phyloP scores from a whole-genome alignment of 2,797 vertebrate genomes.

The Calcarius lapponicus region DNA sequence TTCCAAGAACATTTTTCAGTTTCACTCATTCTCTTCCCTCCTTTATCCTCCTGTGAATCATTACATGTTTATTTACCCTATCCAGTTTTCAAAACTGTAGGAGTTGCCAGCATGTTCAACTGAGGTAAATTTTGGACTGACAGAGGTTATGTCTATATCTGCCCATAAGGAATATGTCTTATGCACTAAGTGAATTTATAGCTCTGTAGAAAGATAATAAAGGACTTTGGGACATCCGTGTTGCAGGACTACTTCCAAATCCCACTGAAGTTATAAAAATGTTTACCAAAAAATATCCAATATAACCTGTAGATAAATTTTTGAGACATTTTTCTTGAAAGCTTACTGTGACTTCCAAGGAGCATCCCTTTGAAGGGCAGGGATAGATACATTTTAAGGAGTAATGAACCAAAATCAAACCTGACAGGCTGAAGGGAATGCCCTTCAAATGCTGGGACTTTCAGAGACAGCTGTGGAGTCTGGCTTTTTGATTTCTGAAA shows the following conservation, averaged over 20 bases:
- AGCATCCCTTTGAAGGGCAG: background rate
- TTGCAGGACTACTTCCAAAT: background rate
- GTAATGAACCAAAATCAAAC: background rate
- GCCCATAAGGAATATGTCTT: background rate
- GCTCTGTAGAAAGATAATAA: background rate
- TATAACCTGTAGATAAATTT: background rate
- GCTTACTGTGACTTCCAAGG: background rate
- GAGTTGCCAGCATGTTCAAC: background rate
- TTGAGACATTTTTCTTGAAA: background rate
- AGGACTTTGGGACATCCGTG: background rate
- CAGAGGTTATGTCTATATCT: background rate
- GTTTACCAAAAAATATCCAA: background rate
- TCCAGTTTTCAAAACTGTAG: background rate
- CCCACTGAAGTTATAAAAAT: background rate
- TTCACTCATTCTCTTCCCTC: background rate
- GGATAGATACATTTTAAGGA: background rate
- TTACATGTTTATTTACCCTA: background rate
- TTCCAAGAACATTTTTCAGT: background rate
- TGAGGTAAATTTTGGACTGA: background rate
- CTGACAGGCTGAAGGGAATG: background rate
- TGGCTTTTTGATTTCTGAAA: background rate
- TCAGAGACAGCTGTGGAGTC: background rate
- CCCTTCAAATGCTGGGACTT: background rate
- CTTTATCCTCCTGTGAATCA: background rate
- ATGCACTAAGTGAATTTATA: background rate